These are phyloP conservation scores for Calameuta pallipes DNA, from an alignment of 2,888 invertebrate genomes.

Conservation along the genomic window DNA sequence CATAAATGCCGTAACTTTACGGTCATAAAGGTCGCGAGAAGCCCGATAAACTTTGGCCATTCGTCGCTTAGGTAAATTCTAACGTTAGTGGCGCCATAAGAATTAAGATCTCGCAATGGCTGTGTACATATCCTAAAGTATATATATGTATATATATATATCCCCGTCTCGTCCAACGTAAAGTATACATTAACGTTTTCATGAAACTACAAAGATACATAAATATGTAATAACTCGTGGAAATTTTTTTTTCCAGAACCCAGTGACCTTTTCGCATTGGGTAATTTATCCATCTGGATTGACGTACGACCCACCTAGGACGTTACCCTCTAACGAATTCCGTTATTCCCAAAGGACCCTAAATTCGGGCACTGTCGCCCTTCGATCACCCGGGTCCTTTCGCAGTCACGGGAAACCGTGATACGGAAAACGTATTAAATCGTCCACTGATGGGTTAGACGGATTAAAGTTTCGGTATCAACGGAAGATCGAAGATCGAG, in stretches of 20 bases:
- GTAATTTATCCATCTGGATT: background rate
- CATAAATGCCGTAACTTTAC: background rate
- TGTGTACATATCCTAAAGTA: background rate
- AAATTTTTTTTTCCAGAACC: background rate
- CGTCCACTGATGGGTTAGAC: background rate
- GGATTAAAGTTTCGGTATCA: background rate
- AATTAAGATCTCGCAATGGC: background rate
- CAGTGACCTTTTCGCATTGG: background rate
- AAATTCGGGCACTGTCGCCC: background rate
- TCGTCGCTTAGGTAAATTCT: background rate
- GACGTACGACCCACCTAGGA: background rate
- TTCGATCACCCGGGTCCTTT: background rate
- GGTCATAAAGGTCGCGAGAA: background rate
- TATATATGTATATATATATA: background rate
- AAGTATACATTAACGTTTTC: background rate
- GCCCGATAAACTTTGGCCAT: background rate
- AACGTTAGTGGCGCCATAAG: background rate
- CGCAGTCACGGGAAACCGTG: background rate
- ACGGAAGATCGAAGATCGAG: too few species aligned
- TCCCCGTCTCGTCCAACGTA: background rate
- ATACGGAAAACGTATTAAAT: background rate
- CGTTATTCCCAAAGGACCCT: background rate
- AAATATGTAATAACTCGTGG: background rate
- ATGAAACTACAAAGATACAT: background rate
- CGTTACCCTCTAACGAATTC: background rate